Percentiles rank a stretch among this genome's conserved stretches.
Conservation (phyloP, 2,888 invertebrate genomes). For the Eupelmus urozonus region DNA sequence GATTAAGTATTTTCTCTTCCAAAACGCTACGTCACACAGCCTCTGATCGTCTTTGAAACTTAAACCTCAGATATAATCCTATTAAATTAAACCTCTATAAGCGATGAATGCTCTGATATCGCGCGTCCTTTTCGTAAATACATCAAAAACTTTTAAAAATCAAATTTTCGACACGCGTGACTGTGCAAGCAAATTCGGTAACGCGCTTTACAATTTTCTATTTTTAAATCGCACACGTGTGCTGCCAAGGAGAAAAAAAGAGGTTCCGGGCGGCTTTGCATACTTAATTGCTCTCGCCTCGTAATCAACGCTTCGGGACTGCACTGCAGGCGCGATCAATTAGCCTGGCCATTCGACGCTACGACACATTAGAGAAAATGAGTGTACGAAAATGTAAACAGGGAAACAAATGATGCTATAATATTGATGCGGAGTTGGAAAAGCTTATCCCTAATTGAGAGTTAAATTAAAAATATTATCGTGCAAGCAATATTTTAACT, state of each 20-base stretch:
- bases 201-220: slow-evolving; percentile 19
- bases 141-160: too few relatives aligned
- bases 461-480: too few relatives aligned
- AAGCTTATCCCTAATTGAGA: too few relatives aligned
- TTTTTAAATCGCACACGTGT: slow-evolving; percentile 29
- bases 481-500: too few relatives aligned
- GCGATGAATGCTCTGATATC: too few relatives aligned
- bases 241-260: neutral
- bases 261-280: neutral
- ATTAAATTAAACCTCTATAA: slow-evolving; percentile 15
- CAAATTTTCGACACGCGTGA: too few relatives aligned
- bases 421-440: too few relatives aligned
- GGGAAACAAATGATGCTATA: too few relatives aligned
- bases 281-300: slow-evolving; percentile 26
- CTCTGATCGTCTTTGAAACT: neutral
- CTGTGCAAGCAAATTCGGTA: slow-evolving; percentile 29
- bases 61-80: slow-evolving; percentile 9
- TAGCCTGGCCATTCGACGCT: neutral
- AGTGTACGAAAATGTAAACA: too few relatives aligned
- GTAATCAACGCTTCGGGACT: slow-evolving; percentile 28
- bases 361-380: too few relatives aligned
- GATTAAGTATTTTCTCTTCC: neutral
- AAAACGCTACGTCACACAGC: slow-evolving; percentile 3
- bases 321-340: slow-evolving; percentile 8
- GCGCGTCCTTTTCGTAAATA: too few relatives aligned